Evolutionary conservation across 1,140 invertebrate species (phyloP).

Genomic region (Bombus turneri): DNA sequence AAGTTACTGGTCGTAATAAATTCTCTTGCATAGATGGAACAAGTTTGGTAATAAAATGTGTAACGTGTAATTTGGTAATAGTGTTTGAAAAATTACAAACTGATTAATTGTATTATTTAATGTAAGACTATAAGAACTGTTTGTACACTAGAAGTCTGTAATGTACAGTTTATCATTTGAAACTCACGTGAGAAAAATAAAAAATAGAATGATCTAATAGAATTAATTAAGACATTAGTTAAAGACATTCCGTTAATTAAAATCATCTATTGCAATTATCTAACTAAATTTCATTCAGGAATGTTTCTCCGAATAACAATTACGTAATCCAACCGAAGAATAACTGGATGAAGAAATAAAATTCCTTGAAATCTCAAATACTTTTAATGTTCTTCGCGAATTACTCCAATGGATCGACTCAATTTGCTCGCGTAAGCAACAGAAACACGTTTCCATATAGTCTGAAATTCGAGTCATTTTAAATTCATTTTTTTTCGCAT

Average conservation of each 20-base stretch:
- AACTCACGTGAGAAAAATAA: too few species aligned
- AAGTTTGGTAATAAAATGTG: too few species aligned
- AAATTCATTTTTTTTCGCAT: not conserved
- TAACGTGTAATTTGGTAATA: too few species aligned
- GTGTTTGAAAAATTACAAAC: too few species aligned
- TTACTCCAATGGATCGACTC: not conserved
- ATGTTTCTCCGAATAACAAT: not conserved
- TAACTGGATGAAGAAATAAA: not conserved
- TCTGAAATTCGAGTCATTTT: not conserved
- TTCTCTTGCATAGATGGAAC: too few species aligned
- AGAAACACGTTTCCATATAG: not conserved
- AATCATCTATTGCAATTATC: not conserved
- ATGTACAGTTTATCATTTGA: too few species aligned
- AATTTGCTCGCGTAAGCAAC: not conserved
- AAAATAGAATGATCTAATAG: too few species aligned
- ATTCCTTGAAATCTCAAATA: not conserved
- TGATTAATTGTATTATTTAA: too few species aligned
- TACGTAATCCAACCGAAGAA: not conserved
- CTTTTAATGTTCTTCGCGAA: not conserved
- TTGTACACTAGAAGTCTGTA: too few species aligned
- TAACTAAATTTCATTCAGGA: not conserved
- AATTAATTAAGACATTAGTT: too few species aligned
- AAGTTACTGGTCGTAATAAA: too few species aligned
- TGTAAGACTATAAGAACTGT: too few species aligned
- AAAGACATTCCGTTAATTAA: not conserved